Evolutionary conservation across 2,113 vertebrate species (phyloP).

Genomic region (Pionites leucogaster): DNA sequence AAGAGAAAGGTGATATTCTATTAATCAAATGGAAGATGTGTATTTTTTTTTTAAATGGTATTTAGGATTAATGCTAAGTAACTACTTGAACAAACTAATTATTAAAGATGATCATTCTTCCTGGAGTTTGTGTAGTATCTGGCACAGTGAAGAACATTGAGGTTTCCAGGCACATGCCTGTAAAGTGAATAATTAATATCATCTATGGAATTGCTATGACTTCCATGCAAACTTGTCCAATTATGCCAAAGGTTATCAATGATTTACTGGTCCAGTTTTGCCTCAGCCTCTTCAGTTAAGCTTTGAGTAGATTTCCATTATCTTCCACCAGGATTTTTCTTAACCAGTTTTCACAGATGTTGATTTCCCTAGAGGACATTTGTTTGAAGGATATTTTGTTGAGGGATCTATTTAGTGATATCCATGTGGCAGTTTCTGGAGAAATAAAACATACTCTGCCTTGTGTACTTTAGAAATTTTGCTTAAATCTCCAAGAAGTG

Average conservation of each 20-base stretch:
- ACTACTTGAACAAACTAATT: neutral
- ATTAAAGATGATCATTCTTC: neutral
- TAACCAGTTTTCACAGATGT: neutral
- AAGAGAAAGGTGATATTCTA: neutral
- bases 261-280: neutral
- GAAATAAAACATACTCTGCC: neutral
- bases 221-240: neutral
- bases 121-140: neutral
- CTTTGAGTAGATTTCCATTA: neutral
- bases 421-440: neutral
- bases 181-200: neutral
- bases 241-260: neutral
- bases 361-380: neutral
- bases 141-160: neutral
- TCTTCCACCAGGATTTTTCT: neutral
- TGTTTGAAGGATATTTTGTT: neutral
- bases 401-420: neutral
- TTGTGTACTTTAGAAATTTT: neutral
- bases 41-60: neutral
- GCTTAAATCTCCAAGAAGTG: neutral
- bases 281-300: neutral
- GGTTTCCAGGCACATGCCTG: neutral
- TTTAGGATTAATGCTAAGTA: neutral
- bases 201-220: neutral
- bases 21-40: neutral